Conservation (phyloP, 2,797 vertebrate species). For the Sebastes cheni region DNA sequence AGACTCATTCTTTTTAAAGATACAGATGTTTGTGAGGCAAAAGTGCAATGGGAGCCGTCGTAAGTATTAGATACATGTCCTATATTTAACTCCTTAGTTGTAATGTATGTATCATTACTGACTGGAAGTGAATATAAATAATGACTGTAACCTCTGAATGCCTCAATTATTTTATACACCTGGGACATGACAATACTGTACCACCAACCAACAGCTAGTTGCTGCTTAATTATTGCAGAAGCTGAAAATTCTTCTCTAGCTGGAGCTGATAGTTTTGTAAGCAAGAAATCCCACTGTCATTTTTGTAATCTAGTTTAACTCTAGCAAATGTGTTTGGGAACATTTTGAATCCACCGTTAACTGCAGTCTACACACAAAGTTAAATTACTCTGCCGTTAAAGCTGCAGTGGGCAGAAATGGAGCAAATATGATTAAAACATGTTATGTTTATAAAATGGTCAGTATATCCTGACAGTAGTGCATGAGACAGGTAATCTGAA, state of each 20-base stretch:
- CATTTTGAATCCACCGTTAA: not conserved
- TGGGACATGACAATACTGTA: constrained; percentile 5
- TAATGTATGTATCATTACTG: constrained; percentile 28
- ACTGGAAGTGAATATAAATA: constrained; percentile 25
- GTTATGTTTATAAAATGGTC: too few relatives aligned
- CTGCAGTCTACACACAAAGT: not conserved
- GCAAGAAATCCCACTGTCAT: not conserved
- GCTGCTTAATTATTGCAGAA: constrained; percentile 8
- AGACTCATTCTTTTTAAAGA: not conserved
- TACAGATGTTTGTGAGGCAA: not conserved
- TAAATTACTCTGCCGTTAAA: not conserved
- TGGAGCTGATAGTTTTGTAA: constrained; percentile 2
- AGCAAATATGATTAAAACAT: too few relatives aligned
- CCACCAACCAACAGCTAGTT: not conserved
- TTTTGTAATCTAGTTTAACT: not conserved
- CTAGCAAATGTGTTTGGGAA: not conserved
- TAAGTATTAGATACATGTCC: not conserved
- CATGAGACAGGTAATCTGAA: too few relatives aligned
- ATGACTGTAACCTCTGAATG: constrained; percentile 4
- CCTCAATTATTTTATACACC: constrained; percentile 30
- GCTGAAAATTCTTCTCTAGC: not conserved
- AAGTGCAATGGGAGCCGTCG: not conserved
- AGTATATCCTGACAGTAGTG: too few relatives aligned
- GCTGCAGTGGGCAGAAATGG: too few relatives aligned
- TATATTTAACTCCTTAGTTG: not conserved